Percentiles rank a stretch among this genome's conserved stretches.
Conservation (phyloP, 1,140 invertebrate species). For the Brachionus rotundiformis region DNA sequence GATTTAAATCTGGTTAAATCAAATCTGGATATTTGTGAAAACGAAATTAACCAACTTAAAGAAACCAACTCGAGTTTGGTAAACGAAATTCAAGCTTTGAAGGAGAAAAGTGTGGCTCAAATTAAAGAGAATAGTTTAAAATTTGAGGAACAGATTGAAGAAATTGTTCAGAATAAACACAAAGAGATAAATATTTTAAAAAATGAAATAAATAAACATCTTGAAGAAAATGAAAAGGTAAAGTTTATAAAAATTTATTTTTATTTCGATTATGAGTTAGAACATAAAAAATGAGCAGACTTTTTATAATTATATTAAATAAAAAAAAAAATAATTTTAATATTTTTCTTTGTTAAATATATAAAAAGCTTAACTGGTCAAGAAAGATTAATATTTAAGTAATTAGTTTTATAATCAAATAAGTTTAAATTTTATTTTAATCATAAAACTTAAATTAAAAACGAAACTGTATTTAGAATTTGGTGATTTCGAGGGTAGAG, state of each 20-base stretch:
- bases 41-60: background rate
- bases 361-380: too few species aligned
- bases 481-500: too few species aligned
- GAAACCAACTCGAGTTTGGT: background rate
- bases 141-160: slow-evolving; percentile 19
- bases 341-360: too few species aligned
- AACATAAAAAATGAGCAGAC: too few species aligned
- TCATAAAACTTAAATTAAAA: too few species aligned
- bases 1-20: slow-evolving; percentile 3
- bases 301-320: too few species aligned
- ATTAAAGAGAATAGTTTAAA: background rate
- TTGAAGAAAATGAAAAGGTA: slow-evolving; percentile 44
- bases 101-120: slow-evolving; percentile 1
- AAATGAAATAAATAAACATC: slow-evolving; percentile 16
- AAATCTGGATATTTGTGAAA: background rate
- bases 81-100: slow-evolving; percentile 19
- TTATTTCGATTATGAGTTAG: background rate
- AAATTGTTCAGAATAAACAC: background rate
- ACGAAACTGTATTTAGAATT: too few species aligned
- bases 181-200: slow-evolving; percentile 19
- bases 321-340: too few species aligned
- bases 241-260: background rate
- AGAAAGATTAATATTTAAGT: too few species aligned
- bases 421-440: too few species aligned
- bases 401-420: too few species aligned